These are phyloP conservation scores for Perdita meconis DNA, from an alignment of 2,888 invertebrate species.

Conservation along the genomic window DNA sequence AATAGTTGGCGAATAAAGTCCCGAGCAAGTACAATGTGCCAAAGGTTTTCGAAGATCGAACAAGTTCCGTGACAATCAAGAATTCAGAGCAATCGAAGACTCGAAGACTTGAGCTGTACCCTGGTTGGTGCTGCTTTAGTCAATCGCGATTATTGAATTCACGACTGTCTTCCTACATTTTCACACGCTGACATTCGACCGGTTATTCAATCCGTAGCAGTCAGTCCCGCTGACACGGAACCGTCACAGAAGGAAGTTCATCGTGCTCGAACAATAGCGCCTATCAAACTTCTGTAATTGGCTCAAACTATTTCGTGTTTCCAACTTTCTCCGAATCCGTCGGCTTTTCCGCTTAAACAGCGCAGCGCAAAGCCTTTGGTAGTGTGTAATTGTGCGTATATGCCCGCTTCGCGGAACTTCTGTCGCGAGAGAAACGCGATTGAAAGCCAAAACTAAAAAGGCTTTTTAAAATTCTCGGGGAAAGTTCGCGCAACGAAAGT, in stretches of 20 bases:
- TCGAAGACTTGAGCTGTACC: slow-evolving; percentile 34
- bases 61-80: too few relatives aligned
- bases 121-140: slow-evolving; percentile 44
- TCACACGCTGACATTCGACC: neutral
- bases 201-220: slow-evolving; percentile 7
- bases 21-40: neutral
- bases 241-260: slow-evolving; percentile 18
- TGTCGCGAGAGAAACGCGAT: slow-evolving; percentile 27
- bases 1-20: neutral
- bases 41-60: neutral
- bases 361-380: too few relatives aligned
- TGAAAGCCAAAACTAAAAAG: slow-evolving; percentile 19
- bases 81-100: slow-evolving; percentile 1
- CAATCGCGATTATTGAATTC: slow-evolving; percentile 25
- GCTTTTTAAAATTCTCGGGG: slow-evolving; percentile 41
- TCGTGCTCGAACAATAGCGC: slow-evolving; percentile 29
- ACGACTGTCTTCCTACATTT: slow-evolving; percentile 19
- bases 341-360: neutral
- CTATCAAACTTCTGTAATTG: slow-evolving; percentile 41
- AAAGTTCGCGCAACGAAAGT: slow-evolving; percentile 48
- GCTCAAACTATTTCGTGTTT: slow-evolving; percentile 14
- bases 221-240: slow-evolving; percentile 23
- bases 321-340: slow-evolving; percentile 9
- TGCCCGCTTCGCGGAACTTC: neutral
- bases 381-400: neutral